A percentile compares a stretch with the other conserved stretches of the same genome.
phyloP scores from a whole-genome alignment of 2,113 vertebrate species.

The Onychostruthus taczanowskii region DNA sequence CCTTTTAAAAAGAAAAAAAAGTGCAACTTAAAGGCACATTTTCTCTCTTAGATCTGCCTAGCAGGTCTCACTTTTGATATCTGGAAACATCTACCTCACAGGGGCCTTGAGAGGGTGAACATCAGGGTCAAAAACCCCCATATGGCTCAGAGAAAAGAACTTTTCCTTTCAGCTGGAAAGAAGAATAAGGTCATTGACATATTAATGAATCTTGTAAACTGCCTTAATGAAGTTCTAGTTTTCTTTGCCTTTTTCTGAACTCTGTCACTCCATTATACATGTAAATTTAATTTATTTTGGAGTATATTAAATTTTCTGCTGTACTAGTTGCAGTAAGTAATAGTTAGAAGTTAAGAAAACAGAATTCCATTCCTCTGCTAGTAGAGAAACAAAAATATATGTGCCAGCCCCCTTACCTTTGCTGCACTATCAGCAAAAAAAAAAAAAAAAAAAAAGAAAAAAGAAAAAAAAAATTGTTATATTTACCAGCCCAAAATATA shows the following conservation, averaged over 20 bases:
- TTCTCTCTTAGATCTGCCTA: conserved; percentile 21
- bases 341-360: conserved; percentile 58
- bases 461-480: conserved; percentile 24
- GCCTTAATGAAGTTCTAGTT: conserved; percentile 59
- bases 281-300: conserved; percentile 64
- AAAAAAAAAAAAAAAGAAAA: conserved; percentile 39
- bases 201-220: conserved; percentile 60
- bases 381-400: background rate
- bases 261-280: conserved; percentile 46
- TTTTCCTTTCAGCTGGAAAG: conserved; percentile 46
- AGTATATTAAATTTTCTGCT: conserved; percentile 62
- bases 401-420: conserved; percentile 49
- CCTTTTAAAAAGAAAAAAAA: background rate
- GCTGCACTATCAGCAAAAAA: conserved; percentile 47
- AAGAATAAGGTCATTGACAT: conserved; percentile 40
- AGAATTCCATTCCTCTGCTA: conserved; percentile 44
- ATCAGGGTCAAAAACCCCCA: conserved; percentile 54
- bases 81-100: conserved; percentile 44
- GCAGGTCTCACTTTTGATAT: conserved; percentile 27
- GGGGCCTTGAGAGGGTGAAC: conserved; percentile 34
- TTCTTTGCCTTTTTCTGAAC: conserved; percentile 62
- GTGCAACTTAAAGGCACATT: background rate
- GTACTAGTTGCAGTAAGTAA: conserved; percentile 48
- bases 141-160: conserved; percentile 47
- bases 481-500: conserved; percentile 49